Evolutionary conservation across 2,113 vertebrate species (phyloP), one percentile per base, ranked within the genome.

Genomic region (Pachypanchax playfairii): DNA sequence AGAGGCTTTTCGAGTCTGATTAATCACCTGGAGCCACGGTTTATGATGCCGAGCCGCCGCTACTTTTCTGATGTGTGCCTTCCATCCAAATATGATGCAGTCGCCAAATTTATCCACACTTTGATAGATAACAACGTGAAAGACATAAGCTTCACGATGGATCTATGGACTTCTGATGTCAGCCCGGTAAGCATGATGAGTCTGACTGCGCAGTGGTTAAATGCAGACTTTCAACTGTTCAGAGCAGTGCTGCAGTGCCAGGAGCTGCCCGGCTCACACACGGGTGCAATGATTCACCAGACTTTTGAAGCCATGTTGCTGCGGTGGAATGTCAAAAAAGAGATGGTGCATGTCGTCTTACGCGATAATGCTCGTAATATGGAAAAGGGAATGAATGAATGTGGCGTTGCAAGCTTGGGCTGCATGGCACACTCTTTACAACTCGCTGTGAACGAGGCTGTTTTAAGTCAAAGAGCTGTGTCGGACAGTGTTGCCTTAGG

Each of bases 341-440:
- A 44, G 42, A 44, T 44, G 42, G 42, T 44, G 42, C 42, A 44
- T 21, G 42, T 44, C 11, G 20, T 44, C 21, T 21, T 22, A 12
- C 20, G 21, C 21, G 42, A 44, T 22, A 44, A 44, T 44, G 42
- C 9, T 4, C 42, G 20, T 22, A 44, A 44, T 44, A 22, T 44
- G 20, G 21, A 8, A 44, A 44, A 44, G 20, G 42, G 4, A 44
- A 44, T 44, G 18, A 22, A 44, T 44, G 42, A 44, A 20, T 21
- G 42, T 22, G 42, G 42, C 22, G 42, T 44, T 44, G 42, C 41
- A 18, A 42, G 18, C 41, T 9, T 42, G n/a, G 41, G 41, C n/a
- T 42, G 41, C 41, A 42, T 42, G 42, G 42, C 42, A 4, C 42
- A 44, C 20, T 44, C 42, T 44, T 44, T 6, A 42, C 39, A 42